These are phyloP conservation scores for Lithodes maja DNA, from an alignment of 2,888 invertebrate genomes.

Conservation along the genomic window DNA sequence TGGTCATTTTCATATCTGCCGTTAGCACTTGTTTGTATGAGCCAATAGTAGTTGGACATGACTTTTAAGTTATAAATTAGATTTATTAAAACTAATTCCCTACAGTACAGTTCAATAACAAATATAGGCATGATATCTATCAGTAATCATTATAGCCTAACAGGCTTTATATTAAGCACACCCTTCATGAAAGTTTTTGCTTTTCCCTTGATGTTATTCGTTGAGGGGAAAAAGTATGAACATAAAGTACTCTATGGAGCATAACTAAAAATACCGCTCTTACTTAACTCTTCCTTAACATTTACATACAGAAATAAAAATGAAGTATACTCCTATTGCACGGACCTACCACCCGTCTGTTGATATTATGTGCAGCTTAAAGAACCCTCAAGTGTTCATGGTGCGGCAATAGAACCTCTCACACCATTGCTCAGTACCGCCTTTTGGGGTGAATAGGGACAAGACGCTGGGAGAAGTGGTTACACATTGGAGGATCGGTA, in stretches of 20 bases:
- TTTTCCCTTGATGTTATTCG: neutral
- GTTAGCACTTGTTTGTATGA: conserved; percentile 56
- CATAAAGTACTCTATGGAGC: neutral
- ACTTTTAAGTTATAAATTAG: neutral
- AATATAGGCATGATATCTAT: too few species aligned
- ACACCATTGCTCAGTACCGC: conserved; percentile 25
- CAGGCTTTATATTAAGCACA: too few species aligned
- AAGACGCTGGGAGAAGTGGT: neutral
- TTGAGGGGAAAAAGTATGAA: neutral
- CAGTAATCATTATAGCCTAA: too few species aligned
- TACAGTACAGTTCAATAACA: too few species aligned
- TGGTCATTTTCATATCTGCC: conserved; percentile 5
- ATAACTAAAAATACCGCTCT: conserved; percentile 57
- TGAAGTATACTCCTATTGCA: conserved; percentile 49
- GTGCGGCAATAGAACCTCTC: conserved; percentile 40
- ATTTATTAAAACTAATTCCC: too few species aligned
- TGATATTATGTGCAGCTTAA: conserved; percentile 57
- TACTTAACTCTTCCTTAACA: conserved; percentile 60
- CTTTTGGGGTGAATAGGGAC: conserved; percentile 20
- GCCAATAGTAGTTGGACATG: conserved; percentile 58
- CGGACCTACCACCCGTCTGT: conserved; percentile 65
- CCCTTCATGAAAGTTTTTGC: too few species aligned
- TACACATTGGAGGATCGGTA: neutral
- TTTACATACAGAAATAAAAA: conserved; percentile 27
- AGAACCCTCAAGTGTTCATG: conserved; percentile 32